Base-by-base conservation (phyloP, 2,797 vertebrate species). In the Squalus acanthias region DNA sequence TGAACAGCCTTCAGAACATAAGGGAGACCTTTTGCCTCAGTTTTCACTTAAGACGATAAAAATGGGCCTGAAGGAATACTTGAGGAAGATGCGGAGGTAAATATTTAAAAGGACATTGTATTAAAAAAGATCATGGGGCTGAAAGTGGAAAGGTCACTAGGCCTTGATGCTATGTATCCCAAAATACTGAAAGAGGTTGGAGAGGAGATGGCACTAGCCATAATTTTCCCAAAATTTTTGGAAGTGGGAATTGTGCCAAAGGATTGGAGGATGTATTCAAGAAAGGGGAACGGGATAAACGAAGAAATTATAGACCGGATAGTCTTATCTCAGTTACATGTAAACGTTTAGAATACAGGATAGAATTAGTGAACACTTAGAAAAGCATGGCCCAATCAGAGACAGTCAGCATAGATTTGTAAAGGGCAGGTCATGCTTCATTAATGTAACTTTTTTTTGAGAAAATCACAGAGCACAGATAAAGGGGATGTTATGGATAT, bases 311-410 rank as follows among this genome's bases (percentile, higher is more conserved):
- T 85, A 46, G 20, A 13, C 63, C n/a, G 33, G 63, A 22, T 67
- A 67, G 65, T 93, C n/a, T 93, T 93, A 93, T 93, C 63, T 60
- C 85, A 93, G 29, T 93, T 93, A 17, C 39, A 7, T 93, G 6
- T 46, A n/a, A 93, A 93, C 91, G 22, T 39, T 67, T n/a, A 92
- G 60, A 60, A 29, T 93, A 67, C 33, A 93, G 63, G 20, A 65
- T 67, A 93, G 7, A 93, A 65, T 39, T 93, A 20, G 1, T 69
- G 91, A 67, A 67, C 33, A 93, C 29, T 46, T n/a, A n/a, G 9
- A 93, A 67, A 93, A 93, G 17, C 91, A 39, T 67, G 20, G 20
- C 63, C 33, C 7, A 39, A 20, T 67, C 33, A 93, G 63, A 93
- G 33, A 39, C 5, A 22, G 82, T 85, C 72, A 74, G 72, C 72